Evolutionary conservation across 2,113 vertebrate species (phyloP), one percentile per base, ranked within the genome.

Genomic region (Centrocercus urophasianus): DNA sequence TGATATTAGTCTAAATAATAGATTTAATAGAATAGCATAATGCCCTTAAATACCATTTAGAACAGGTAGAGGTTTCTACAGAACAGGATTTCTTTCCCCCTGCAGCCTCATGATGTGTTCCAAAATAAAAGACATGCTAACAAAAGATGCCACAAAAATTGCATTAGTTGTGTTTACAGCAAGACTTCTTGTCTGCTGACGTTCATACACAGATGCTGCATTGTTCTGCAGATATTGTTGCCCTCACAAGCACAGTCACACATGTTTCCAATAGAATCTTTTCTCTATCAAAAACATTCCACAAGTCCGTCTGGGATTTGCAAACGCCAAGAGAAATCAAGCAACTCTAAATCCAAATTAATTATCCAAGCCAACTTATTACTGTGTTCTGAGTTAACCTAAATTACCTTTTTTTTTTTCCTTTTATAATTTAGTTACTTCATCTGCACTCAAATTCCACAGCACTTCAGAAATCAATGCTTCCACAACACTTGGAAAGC

Each of bases 191-290:
- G 14, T 36, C 93, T 45, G 71, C 57, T 56, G 69, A 38, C 73
- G 34, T 60, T 86, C 75, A 57, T 11, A 74, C 22, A 84, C 54
- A 93, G 61, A 88, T 36, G 30, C 7, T 65, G 67, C 63, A 50
- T 80, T 86, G 56, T 79, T 92, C 86, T 95, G 92, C 66, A 85
- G 79, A 71, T 42, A 87, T 13, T 36, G 30, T 28, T 74, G 63
- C 83, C 72, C 77, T 82, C 82, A 45, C 59, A 32, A 92, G 43
- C 43, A 42, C 34, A 84, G 59, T 67, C 72, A 89, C 91, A 93
- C 79, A 34, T 95, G 95, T 82, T 97, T 96, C 86, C 88, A 83
- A 87, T 96, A 65, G 93, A 86, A 63, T 63, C 34, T 43, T 71
- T 82, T 83, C 81, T 48, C 54, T 70, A 79, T 73, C 82, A 57